Conservation (phyloP, 2,113 vertebrate genomes). For the Pedetes capensis region DNA sequence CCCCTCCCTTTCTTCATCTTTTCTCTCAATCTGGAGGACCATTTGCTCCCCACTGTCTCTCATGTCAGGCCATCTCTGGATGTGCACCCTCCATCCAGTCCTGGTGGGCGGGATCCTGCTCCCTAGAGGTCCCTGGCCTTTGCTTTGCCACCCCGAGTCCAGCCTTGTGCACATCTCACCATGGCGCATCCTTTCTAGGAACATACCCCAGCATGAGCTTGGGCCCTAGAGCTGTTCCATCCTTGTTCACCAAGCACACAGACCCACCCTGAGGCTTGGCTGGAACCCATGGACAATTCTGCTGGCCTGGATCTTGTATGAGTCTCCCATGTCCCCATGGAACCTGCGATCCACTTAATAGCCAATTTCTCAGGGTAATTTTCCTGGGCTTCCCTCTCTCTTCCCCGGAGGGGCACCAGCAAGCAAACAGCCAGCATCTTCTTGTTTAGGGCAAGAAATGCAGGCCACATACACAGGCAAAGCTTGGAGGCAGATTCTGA, state of each 20-base stretch:
- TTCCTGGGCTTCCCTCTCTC: too few species aligned
- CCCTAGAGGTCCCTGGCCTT: too few species aligned
- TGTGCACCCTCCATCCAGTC: background rate
- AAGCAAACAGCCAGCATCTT: background rate
- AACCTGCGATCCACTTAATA: background rate
- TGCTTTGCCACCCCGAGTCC: background rate
- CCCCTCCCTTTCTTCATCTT: background rate
- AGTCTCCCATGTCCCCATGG: background rate
- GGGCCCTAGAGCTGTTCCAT: background rate
- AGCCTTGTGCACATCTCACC: background rate
- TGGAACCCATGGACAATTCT: background rate
- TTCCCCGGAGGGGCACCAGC: background rate
- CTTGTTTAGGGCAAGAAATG: background rate
- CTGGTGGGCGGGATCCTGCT: background rate
- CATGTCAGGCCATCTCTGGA: background rate
- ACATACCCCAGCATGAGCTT: too few species aligned
- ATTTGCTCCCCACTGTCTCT: background rate
- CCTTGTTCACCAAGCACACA: too few species aligned
- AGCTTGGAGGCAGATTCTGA: background rate
- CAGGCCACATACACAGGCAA: background rate
- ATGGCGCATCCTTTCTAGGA: background rate
- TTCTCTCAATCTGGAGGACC: background rate
- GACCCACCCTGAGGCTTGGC: background rate
- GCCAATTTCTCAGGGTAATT: background rate
- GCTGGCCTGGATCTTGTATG: background rate